Evolutionary conservation across 2,113 vertebrate species (phyloP), one percentile per base, ranked within the genome.

Genomic region (Marcusenius ussheri): DNA sequence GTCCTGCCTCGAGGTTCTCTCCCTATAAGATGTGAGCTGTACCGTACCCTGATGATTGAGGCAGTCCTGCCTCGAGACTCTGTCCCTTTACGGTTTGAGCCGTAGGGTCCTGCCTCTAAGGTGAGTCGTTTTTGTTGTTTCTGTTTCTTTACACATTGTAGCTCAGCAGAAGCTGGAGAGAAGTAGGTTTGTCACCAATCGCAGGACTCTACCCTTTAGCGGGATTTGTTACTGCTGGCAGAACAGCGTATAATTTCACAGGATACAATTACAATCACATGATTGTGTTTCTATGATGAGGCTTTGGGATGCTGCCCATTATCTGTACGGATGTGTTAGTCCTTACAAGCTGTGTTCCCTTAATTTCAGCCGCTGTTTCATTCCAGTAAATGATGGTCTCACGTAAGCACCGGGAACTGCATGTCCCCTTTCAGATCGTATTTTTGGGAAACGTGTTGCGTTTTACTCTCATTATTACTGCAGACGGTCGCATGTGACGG

Each of bases 301-400:
- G 31, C 15, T 80, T 80, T 42, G 74, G 74, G 35, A 80, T 39
- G 35, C 31, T 42, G 74, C 74, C 74, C 35, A 42, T 80, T 42
- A 80, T 80, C 35, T 19, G 74, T 42, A 39, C 13, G 17, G 17
- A 80, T 80, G 74, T 80, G 74, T 80, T 19, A 19, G 35, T 42
- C 31, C 74, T 80, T 6, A 42, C 35, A 80, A 42, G 35, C 35
- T 39, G 74, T 80, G 74, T 80, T 42, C 74, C 35, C 74, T 80
- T 80, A 80, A 80, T 80, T 39, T 80, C 17, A 80, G 13, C 74
- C 2, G 35, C 35, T 42, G 74, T 42, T 80, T 80, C 74, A 80
- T 80, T 80, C 74, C 35, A 39, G 74, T 80, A 80, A 80, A 80
- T 80, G 35, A 80, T 80, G 74, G 74, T 80, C 74, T 80, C 31